Base-by-base conservation (phyloP, 2,797 vertebrate species). In the Scarus forsteni region DNA sequence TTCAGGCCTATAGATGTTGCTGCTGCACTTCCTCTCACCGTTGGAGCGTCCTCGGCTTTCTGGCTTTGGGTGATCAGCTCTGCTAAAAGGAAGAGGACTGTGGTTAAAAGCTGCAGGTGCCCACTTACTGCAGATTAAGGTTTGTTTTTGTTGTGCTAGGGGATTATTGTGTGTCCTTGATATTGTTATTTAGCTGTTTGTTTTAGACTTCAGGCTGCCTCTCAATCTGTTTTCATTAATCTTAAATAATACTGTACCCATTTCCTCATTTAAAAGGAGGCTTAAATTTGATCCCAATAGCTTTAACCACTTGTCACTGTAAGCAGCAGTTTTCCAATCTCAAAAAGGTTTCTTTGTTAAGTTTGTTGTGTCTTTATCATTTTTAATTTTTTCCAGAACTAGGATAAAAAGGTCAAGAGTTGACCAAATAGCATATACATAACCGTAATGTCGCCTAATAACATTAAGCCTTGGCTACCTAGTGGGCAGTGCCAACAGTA, bases 1-100 rank as follows among this genome's bases (percentile, higher is more conserved):
- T 61, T 72, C 36, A 10, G 66, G 53, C 83, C 90, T 60, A 70
- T 75, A 92, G 92, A 92, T 92, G 92, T 91, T 71, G 84, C 77
- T 88, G 84, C 85, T 86, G 92, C 83, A 81, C 92, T 91, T 86
- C 65, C 53, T 57, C 70, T 49, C 3, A 14, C 5, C 3, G 6
- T 19, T 11, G 16, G 40, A 7, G 10, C 49, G 46, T 35, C 38
- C 27, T 64, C 11, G 65, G 53, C 40, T 39, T 8, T 39, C 7
- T 16, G 57, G 52, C 35, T 78, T 61, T 42, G 42, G 60, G 56
- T 55, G 61, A 85, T 72, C 63, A 54, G 18, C 55, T 11, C 43
- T 77, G 36, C 60, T 14, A 65, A 76, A 79, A 65, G 15, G 73
- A 55, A 79, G 52, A 83, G 53, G 36, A 34, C 36, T 77, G 77